phyloP scores from a whole-genome alignment of 1,140 invertebrate genomes.

The Odontomachus brunneus region DNA sequence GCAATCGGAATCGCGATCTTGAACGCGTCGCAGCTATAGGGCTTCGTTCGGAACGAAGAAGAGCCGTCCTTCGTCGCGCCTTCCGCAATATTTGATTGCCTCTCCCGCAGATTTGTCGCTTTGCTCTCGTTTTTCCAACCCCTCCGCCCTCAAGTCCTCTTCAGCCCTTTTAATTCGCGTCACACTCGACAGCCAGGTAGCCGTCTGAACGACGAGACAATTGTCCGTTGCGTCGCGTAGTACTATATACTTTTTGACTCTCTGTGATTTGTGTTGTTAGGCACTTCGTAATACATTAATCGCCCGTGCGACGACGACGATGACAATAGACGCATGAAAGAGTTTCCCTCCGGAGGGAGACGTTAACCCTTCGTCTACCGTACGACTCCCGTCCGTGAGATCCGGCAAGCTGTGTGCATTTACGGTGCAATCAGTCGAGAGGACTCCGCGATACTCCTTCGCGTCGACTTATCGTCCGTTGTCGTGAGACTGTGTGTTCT shows the following conservation, averaged over 20 bases:
- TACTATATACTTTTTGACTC: constrained; percentile 72
- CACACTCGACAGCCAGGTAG: constrained; percentile 20
- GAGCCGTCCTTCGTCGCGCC: too few relatives aligned
- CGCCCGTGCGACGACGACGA: constrained; percentile 43
- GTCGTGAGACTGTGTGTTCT: too few relatives aligned
- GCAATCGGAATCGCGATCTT: too few relatives aligned
- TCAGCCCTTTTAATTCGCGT: neutral
- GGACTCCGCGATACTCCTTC: too few relatives aligned
- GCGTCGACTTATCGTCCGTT: too few relatives aligned
- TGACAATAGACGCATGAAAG: constrained; percentile 33
- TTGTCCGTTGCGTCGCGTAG: constrained; percentile 60
- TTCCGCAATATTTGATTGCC: too few relatives aligned
- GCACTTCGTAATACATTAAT: constrained; percentile 62
- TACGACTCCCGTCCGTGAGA: neutral
- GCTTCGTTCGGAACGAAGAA: too few relatives aligned
- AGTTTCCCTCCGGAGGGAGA: neutral
- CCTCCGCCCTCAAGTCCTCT: neutral
- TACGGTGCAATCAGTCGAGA: too few relatives aligned
- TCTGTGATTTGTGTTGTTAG: constrained; percentile 78
- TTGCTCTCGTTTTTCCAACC: constrained; percentile 13
- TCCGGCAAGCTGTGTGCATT: too few relatives aligned
- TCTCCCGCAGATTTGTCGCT: neutral
- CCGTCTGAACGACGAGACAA: neutral
- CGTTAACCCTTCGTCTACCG: constrained; percentile 23
- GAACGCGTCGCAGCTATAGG: too few relatives aligned